A percentile compares a stretch with the other conserved stretches of the same genome.
Conservation (phyloP, 2,113 vertebrate species). For the Illadopsis cleaveri region DNA sequence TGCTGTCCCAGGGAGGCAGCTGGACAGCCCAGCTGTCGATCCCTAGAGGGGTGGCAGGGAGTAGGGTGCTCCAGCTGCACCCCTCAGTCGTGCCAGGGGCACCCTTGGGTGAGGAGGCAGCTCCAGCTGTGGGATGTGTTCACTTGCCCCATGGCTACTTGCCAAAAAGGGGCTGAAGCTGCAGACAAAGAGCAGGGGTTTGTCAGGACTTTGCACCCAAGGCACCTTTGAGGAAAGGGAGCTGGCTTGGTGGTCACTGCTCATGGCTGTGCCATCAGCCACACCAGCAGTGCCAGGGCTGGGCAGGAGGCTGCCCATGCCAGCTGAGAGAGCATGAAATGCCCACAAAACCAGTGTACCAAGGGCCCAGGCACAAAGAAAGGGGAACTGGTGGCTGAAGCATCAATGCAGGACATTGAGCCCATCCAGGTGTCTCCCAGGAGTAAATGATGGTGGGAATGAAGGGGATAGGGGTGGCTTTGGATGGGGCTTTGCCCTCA, state of each 20-base stretch:
- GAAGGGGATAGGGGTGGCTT: background rate
- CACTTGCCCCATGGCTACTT: background rate
- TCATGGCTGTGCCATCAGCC: accelerated
- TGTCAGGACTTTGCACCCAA: background rate
- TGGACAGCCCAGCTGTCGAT: accelerated
- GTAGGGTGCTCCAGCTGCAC: background rate
- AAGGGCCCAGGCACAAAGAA: background rate
- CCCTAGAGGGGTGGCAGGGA: background rate
- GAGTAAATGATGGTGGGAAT: background rate
- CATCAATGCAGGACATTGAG: background rate
- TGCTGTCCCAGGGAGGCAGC: background rate
- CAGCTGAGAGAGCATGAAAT: background rate
- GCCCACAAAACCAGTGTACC: background rate
- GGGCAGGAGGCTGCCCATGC: background rate
- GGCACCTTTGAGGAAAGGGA: background rate
- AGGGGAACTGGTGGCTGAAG: background rate
- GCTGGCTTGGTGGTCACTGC: background rate
- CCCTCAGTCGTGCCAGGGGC: accelerated
- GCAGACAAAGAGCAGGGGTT: background rate
- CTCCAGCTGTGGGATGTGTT: background rate
- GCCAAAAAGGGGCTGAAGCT: background rate
- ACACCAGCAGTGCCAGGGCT: accelerated
- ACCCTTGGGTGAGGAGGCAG: accelerated
- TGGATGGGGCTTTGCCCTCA: background rate
- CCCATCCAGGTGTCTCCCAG: background rate